Evolutionary conservation across 2,888 invertebrate genomes (phyloP).

Genomic region (Hydroisotoma schaefferi): DNA sequence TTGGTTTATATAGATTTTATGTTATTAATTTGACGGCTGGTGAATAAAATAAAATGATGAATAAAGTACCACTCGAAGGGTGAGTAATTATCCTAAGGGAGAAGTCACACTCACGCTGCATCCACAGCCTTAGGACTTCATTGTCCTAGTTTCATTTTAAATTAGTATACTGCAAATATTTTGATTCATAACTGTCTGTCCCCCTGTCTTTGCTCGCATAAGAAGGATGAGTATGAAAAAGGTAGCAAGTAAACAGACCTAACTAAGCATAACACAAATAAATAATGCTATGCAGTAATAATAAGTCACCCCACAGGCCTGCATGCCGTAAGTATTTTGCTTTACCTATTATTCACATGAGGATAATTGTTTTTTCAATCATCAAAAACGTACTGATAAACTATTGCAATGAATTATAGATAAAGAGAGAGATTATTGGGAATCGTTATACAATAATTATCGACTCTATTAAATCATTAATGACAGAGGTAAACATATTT

Average conservation of each 20-base stretch:
- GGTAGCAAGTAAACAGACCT: slow-evolving; percentile 6
- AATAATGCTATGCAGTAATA: no score
- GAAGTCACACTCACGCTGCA: slow-evolving; percentile 2
- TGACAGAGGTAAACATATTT: neutral
- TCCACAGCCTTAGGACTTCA: slow-evolving; percentile 37
- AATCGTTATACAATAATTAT: slow-evolving; percentile 11
- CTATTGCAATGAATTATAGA: no score
- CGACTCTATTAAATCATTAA: slow-evolving; percentile 14
- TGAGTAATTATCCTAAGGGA: neutral
- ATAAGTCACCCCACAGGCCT: no score
- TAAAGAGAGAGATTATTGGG: neutral
- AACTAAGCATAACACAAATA: no score
- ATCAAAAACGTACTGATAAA: neutral
- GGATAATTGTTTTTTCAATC: neutral
- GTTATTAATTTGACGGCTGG: no score
- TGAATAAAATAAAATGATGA: neutral
- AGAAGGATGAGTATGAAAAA: neutral
- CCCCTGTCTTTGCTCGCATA: slow-evolving; percentile 27
- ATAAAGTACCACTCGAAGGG: neutral
- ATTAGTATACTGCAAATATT: slow-evolving; percentile 42
- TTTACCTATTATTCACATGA: neutral
- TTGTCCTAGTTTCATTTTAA: slow-evolving; percentile 42
- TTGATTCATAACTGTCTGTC: slow-evolving; percentile 41
- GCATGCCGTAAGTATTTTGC: no score
- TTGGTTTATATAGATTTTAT: slow-evolving; percentile 10